Evolutionary conservation across 2,888 invertebrate genomes (phyloP), one percentile per base, ranked within the genome.

Genomic region (Parelbella ahira): DNA sequence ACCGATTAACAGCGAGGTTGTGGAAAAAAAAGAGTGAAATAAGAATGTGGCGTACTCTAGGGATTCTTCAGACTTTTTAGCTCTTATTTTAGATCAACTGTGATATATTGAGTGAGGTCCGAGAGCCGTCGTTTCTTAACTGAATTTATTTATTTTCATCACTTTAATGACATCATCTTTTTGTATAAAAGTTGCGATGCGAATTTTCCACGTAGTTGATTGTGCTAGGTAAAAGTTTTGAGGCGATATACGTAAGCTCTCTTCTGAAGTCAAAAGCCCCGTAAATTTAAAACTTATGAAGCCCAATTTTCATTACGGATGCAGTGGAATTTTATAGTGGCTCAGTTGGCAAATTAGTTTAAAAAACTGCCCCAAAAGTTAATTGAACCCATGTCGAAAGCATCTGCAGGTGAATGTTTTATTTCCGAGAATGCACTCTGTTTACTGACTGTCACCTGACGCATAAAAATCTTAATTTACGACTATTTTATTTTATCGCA

Each of bases 381-480:
- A 42, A 42, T 34, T 42, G 41, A 34, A 34, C 23, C 23, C 33
- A 13, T 11, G 34, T 28, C 11, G 33, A 28, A 33, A 20, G 21
- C 30, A 15, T 11, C 41, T 28, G 28, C 42, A 28, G 42, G 28
- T 34, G 42, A 42, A 28, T 42, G 42, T 42, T 42, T 42, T 28
- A 42, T 42, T 29, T 42, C 42, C 28, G 23, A 23, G 23, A 42
- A 28, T 34, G 42, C 42, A 42, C 34, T 42, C 42, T 34, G 34
- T 34, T 42, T 34, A 28, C 28, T 6, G 34, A 42, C 34, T 42
- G 42, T 34, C 42, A 42, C 34, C 21, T 42, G 34, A 51, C 38
- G 44, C 54, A 51, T 59, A 59, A 56, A 59, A 45, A 47, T 50
- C 50, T 47, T 53, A 50, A 59, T 59, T 59, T 58, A 54, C 50